Evolutionary conservation across 2,113 vertebrate genomes (phyloP), one percentile per base, ranked within the genome.

Genomic region (Passer domesticus): DNA sequence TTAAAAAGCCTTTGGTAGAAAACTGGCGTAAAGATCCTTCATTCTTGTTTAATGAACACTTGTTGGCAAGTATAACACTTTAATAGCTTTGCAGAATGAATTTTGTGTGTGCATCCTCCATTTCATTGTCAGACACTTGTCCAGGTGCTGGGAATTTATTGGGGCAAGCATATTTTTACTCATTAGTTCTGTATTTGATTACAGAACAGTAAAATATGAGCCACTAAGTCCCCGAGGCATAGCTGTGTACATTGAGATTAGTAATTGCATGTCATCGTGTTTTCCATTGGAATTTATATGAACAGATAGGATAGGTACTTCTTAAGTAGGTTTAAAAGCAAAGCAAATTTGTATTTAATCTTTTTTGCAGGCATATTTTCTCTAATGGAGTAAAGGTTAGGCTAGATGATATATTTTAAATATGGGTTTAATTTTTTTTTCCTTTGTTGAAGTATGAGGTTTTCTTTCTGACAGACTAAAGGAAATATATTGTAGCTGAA

Each of bases 141-240:
- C 98, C 98, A 98, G 98, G 97, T 98, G 98, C 98, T 98, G 97
- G 95, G 91, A 98, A 98, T 98, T 98, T 98, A 98, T 98, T 98
- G 97, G 97, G 90, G 96, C 97, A 98, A 98, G 97, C 98, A 98
- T 98, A 98, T 98, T 98, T 98, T 98, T 98, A 98, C 98, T 99
- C 98, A 98, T 99, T 99, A 98, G 98, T 98, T 98, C 98, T 98
- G 98, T 98, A 98, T 98, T 98, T 99, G 98, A 99, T 99, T 99
- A 98, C 97, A 98, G 98, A 98, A 98, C 97, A 98, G 98, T 98
- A 98, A 98, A 98, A 99, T 98, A 98, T 98, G 98, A 99, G 98
- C 98, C 98, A 98, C 98, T 98, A 97, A 97, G 98, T 98, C 98
- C 98, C 99, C 50, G 96, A 97, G 98, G 99, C 99, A 97, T 97